A percentile compares a stretch with the other conserved stretches of the same genome.
Conservation (phyloP, 1,140 invertebrate genomes). For the Pseudomyrmex gracilis region DNA sequence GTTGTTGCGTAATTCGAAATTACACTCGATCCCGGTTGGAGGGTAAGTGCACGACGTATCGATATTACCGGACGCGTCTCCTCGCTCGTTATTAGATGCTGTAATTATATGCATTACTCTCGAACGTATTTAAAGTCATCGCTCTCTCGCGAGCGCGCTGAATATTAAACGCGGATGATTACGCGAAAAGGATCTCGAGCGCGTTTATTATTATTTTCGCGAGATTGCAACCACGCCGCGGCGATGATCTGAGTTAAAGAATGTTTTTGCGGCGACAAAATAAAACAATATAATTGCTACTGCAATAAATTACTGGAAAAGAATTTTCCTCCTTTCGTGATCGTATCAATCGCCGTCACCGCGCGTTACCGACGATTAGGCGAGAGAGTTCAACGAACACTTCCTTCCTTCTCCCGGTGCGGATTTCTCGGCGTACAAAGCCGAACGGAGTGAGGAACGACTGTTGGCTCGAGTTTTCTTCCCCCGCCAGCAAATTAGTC, state of each 20-base stretch:
- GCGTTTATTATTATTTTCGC: conserved; percentile 14
- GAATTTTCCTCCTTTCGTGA: no score
- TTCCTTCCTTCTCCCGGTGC: not conserved
- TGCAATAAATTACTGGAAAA: no score
- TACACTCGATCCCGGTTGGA: not conserved
- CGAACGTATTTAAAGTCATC: conserved; percentile 14
- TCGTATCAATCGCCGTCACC: not conserved
- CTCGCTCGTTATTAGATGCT: conserved; percentile 21
- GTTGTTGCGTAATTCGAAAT: conserved; percentile 42
- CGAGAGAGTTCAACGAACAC: not conserved
- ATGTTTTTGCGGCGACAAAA: not conserved
- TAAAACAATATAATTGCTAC: not conserved
- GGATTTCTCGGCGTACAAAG: not conserved
- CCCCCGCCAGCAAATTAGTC: conserved; percentile 30
- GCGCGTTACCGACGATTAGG: not conserved
- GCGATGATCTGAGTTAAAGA: not conserved
- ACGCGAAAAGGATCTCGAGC: not conserved
- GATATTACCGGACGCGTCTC: conserved; percentile 28
- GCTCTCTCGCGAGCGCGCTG: not conserved
- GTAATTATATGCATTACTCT: conserved; percentile 25
- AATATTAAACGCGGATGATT: conserved; percentile 34
- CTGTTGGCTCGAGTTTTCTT: conserved; percentile 4
- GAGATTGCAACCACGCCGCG: conserved; percentile 2
- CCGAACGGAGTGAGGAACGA: not conserved
- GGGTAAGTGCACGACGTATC: conserved; percentile 21